phyloP scores from a whole-genome alignment of 2,113 vertebrate species.

The chimpanzee (Pan troglodytes) region DNA sequence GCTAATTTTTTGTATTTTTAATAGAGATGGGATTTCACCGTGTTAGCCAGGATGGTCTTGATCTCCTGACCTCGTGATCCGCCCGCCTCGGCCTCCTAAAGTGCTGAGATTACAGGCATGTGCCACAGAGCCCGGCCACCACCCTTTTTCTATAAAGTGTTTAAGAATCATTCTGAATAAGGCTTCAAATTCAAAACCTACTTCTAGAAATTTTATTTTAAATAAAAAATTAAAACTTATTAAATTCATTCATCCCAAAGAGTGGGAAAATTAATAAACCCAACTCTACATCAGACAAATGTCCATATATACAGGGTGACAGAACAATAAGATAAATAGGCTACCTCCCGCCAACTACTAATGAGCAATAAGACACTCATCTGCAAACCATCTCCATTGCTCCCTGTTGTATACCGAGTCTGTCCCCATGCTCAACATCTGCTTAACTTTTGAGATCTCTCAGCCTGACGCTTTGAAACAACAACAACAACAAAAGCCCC shows the following conservation, averaged over 20 bases:
- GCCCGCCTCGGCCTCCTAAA: too few relatives aligned
- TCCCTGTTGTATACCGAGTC: background rate
- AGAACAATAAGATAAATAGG: background rate
- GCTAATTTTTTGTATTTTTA: too few relatives aligned
- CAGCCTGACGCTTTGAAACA: background rate
- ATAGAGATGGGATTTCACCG: too few relatives aligned
- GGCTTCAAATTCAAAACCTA: background rate
- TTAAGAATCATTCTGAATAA: background rate
- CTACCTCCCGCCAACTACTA: background rate
- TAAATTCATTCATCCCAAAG: background rate
- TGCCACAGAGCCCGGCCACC: too few relatives aligned
- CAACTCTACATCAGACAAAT: background rate
- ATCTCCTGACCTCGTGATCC: too few relatives aligned
- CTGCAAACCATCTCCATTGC: background rate
- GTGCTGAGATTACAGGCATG: too few relatives aligned
- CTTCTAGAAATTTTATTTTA: background rate
- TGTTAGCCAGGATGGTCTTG: too few relatives aligned
- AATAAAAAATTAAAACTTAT: constrained; percentile 29
- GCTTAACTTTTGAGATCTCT: background rate
- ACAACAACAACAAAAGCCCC: background rate
- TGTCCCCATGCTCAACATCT: background rate
- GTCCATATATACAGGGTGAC: background rate
- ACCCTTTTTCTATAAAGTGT: background rate
- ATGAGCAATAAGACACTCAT: background rate
- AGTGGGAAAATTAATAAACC: background rate